Conservation (phyloP, 2,113 vertebrate species). For the Toxostoma redivivum region DNA sequence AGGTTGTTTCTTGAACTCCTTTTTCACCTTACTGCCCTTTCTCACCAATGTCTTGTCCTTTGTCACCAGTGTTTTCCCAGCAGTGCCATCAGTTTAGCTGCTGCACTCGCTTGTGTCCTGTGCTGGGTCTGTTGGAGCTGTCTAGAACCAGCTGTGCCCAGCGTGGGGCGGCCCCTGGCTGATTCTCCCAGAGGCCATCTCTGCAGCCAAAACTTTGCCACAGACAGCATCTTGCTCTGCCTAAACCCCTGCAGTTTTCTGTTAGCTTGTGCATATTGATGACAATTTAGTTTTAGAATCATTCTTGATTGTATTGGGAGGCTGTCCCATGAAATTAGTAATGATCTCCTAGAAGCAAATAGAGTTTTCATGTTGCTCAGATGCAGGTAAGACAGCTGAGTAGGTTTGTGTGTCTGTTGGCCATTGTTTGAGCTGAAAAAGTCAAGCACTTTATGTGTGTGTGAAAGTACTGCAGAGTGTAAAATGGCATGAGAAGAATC, state of each 20-base stretch:
- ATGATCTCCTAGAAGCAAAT: not conserved
- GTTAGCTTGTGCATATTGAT: not conserved
- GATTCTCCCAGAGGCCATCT: not conserved
- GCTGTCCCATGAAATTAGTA: not conserved
- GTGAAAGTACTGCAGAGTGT: not conserved
- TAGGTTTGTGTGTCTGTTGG: not conserved
- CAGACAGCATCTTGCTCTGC: not conserved
- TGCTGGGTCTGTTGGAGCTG: not conserved
- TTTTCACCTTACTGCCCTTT: not conserved
- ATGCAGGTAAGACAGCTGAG: not conserved
- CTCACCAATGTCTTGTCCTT: not conserved
- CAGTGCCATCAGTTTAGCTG: not conserved
- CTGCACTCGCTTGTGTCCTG: not conserved
- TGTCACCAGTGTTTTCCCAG: not conserved
- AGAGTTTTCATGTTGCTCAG: not conserved
- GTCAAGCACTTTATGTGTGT: not conserved
- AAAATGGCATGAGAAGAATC: not conserved
- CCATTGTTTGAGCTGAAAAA: not conserved
- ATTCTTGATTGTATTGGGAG: not conserved
- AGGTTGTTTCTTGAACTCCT: not conserved
- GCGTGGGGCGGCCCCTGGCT: accelerated
- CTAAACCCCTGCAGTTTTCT: not conserved
- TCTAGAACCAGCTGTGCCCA: not conserved
- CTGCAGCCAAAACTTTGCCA: not conserved
- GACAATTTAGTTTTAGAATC: not conserved